A percentile compares a stretch with the other conserved stretches of the same genome.
These are phyloP conservation scores for Apodemus speciosus DNA, from an alignment of 2,113 vertebrate species.

Conservation along the genomic window DNA sequence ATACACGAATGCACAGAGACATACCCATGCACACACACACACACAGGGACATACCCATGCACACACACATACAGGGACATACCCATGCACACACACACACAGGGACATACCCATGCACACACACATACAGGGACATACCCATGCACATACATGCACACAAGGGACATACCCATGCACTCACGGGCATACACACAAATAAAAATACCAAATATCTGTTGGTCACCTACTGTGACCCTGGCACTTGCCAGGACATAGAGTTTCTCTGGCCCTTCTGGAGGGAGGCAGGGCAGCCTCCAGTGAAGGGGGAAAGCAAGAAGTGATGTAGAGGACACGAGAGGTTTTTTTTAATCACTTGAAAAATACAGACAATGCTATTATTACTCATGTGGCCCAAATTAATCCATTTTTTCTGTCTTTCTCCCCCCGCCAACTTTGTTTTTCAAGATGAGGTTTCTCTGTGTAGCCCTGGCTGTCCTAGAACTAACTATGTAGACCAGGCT, in stretches of 20 bases:
- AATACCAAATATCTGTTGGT: not conserved
- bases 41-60: no score
- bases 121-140: no score
- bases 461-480: no score
- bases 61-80: no score
- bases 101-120: not conserved
- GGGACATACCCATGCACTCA: not conserved
- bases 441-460: no score
- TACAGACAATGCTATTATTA: not conserved
- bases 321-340: not conserved
- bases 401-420: no score
- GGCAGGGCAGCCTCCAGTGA: not conserved
- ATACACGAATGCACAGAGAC: no score
- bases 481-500: no score
- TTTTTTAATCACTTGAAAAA: slow-evolving; percentile 13
- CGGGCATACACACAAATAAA: not conserved
- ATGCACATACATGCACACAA: not conserved
- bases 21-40: no score
- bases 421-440: no score
- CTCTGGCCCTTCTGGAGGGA: not conserved
- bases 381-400: not conserved
- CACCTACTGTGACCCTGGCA: not conserved
- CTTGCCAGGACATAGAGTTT: not conserved
- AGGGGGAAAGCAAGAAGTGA: not conserved
- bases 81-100: no score